phyloP scores from a whole-genome alignment of 1,140 invertebrate genomes.

The Dendrolimus punctatus region DNA sequence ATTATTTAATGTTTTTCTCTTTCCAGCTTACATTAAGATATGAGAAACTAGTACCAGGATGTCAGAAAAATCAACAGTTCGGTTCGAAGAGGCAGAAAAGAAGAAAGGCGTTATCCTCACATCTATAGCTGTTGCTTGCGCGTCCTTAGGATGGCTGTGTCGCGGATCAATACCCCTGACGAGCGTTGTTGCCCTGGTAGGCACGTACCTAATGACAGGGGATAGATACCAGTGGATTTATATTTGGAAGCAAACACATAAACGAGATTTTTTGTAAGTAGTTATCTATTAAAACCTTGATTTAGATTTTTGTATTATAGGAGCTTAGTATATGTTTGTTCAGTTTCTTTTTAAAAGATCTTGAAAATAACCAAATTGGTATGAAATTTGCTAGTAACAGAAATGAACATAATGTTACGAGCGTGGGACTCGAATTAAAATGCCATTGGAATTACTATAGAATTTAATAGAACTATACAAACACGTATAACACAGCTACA shows the following conservation, averaged over 20 bases:
- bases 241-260: constrained; percentile 55
- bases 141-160: constrained; percentile 30
- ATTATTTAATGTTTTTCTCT: background rate
- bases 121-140: constrained; percentile 23
- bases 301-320: background rate
- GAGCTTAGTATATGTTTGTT: background rate
- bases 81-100: constrained; percentile 55
- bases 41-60: constrained; percentile 31
- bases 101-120: constrained; percentile 33
- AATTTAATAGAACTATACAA: too few species aligned
- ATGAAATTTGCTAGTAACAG: too few species aligned
- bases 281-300: background rate
- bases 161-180: constrained; percentile 23
- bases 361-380: too few species aligned
- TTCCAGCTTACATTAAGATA: background rate
- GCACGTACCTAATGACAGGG: constrained; percentile 45
- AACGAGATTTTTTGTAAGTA: constrained; percentile 52
- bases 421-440: too few species aligned
- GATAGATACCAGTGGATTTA: constrained; percentile 61
- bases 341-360: too few species aligned
- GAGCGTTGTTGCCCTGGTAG: constrained; percentile 23
- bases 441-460: too few species aligned
- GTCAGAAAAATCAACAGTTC: constrained; percentile 48
- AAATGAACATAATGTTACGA: too few species aligned
- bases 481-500: too few species aligned